Base-by-base conservation (phyloP, 1,140 invertebrate species). In the Physella acuta region DNA sequence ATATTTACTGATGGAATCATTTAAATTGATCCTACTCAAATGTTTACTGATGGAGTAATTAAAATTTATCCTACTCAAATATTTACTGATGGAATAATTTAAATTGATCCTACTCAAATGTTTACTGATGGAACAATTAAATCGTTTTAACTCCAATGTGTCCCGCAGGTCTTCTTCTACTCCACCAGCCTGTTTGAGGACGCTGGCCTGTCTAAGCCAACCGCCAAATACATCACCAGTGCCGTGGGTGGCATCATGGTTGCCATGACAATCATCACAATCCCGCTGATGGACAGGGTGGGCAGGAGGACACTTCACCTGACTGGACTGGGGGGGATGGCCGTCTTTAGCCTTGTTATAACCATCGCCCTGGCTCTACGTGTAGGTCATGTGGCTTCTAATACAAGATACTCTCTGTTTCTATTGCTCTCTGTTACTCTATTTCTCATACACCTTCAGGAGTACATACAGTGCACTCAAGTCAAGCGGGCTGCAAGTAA, bases 321-420 rank as follows among this genome's bases (percentile, higher is more conserved):
- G 24, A 78, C 89, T 68, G 93, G 93, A 2, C 90, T 95, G 16
- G 74, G 63, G 0, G 92, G 92, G 62, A 92, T 94, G 91, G 87
- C 89, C 37, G 62, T 92, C 84, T 95, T 96, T 88, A 96, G 94
- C 80, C 94, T 97, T 83, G 95, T 97, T 88, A 95, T 98, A 86
- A 97, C 95, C 72, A 94, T 98, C 85, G 85, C 87, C 77, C 73
- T 91, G 70, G 77, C 79, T 55, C 85, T 95, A 85, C 94, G 93
- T 90, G 91, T 91, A 87, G 88, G 88, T 85, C n/a, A n/a, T n/a
- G n/a, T n/a, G n/a, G n/a, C n/a, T n/a, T n/a, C n/a, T n/a, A 20
- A 39, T 58, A n/a, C 14, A n/a, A 20, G 24, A n/a, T 34, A 28
- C 34, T 36, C n/a, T 67, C 52, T 31, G 28, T 26, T 14, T 33